Evolutionary conservation across 2,797 vertebrate genomes (phyloP), one percentile per base, ranked within the genome.

Genomic region (Phaenicophaeus curvirostris): DNA sequence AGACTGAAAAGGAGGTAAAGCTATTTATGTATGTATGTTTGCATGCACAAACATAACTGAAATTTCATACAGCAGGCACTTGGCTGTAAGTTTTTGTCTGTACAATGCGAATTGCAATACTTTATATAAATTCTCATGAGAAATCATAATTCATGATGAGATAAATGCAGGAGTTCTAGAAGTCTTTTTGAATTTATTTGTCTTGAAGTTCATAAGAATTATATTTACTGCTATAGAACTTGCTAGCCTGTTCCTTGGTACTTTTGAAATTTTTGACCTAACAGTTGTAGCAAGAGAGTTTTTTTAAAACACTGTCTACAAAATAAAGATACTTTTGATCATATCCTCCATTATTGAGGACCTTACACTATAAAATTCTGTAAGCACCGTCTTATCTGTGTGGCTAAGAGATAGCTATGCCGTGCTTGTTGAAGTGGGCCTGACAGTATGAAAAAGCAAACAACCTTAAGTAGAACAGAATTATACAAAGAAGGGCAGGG

Each of bases 231-330:
- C 44, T 53, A 1, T 74, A 50, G 57, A 13, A 57, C 20, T 75
- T 21, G 2, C 35, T 78, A 86, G 11, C 27, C 15, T 91, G 27
- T n/a, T 89, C 11, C 11, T 68, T 67, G 30, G 28, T 41, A n/a
- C n/a, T 78, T 87, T 90, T 72, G 46, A 84, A 72, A 48, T 72
- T 39, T 91, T 80, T 78, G 4, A 67, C 8, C 25, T 67, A 76
- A 30, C 17, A 46, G 2, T 69, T 75, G 15, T 54, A 37, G 44
- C 13, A 11, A 50, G 44, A 15, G 24, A 74, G 5, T 33, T 75
- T 63, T 63, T 80, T 42, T 3, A 7, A 75, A 69, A 73, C 16
- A 33, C 23, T 62, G 11, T 76, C n/a, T 76, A 20, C 42, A 79
- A 76, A 23, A 50, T 21, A 57, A 67, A 51, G 18, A 30, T 68